Evolutionary conservation across 92 coral and sea anemone genomes (phyloP).

Genomic region (Chrysogorgia sp.): DNA sequence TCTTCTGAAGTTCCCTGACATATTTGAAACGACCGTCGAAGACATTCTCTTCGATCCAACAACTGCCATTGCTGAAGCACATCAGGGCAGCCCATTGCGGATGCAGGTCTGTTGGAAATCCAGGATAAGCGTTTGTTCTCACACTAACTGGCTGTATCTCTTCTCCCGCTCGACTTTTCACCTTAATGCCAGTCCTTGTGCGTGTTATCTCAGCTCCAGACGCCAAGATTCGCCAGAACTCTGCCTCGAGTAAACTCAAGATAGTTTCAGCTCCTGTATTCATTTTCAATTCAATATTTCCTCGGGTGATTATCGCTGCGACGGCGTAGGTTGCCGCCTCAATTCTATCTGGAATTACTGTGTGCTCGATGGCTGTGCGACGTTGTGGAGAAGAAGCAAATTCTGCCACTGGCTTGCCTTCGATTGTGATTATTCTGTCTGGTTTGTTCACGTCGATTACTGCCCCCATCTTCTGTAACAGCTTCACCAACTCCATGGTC

Average conservation of each 20-base stretch:
- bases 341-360: slow-evolving; percentile 61
- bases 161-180: background rate
- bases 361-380: slow-evolving; percentile 10
- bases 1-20: slow-evolving; percentile 16
- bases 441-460: slow-evolving; percentile 27
- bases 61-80: slow-evolving; percentile 56
- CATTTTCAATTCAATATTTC: slow-evolving; percentile 41
- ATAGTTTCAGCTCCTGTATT: background rate
- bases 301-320: slow-evolving; percentile 60
- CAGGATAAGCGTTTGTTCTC: slow-evolving; percentile 57
- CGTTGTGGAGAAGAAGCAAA: background rate
- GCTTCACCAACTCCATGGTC: slow-evolving; percentile 43
- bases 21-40: slow-evolving; percentile 28
- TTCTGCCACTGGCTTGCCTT: slow-evolving; percentile 10
- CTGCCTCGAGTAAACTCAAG: slow-evolving; percentile 27
- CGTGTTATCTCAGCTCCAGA: slow-evolving; percentile 53
- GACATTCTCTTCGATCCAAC: slow-evolving; percentile 28
- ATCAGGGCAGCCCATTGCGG: slow-evolving; percentile 69
- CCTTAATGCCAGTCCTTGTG: background rate
- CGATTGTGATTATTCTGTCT: slow-evolving; percentile 21
- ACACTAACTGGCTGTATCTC: slow-evolving; percentile 36
- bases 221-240: slow-evolving; percentile 37
- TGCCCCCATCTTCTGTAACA: slow-evolving; percentile 57
- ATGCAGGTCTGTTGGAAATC: slow-evolving; percentile 71
- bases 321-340: slow-evolving; percentile 70